A percentile compares a stretch with the other conserved stretches of the same genome.
phyloP scores from a whole-genome alignment of 1,140 invertebrate genomes.

The Cydia amplana region DNA sequence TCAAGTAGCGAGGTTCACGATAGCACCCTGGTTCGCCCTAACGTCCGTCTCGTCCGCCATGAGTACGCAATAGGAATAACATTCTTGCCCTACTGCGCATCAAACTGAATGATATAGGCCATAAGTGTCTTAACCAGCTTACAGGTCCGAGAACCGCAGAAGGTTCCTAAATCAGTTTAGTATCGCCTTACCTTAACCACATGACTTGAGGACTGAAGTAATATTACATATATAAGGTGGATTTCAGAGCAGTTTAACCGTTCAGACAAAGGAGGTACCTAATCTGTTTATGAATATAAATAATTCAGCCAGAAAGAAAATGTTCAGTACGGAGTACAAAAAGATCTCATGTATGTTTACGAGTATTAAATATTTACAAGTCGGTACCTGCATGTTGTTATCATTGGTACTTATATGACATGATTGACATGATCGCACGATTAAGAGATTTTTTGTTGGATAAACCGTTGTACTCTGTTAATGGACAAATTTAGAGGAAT shows the following conservation, averaged over 20 bases:
- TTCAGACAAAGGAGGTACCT: neutral
- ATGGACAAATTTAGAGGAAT: too few species aligned
- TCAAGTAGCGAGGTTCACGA: too few species aligned
- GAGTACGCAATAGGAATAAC: neutral
- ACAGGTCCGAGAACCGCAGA: constrained; percentile 52
- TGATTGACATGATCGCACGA: too few species aligned
- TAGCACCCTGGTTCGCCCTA: neutral
- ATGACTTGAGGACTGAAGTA: neutral
- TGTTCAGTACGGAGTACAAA: too few species aligned
- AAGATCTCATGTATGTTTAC: neutral
- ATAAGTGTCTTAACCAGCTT: constrained; percentile 61
- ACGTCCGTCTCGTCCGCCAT: neutral
- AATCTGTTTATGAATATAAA: neutral
- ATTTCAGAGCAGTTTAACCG: neutral
- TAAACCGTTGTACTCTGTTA: too few species aligned
- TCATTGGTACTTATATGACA: too few species aligned
- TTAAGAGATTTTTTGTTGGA: too few species aligned
- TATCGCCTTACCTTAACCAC: constrained; percentile 37
- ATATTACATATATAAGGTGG: constrained; percentile 3
- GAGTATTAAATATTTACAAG: neutral
- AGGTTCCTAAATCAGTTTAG: constrained; percentile 56
- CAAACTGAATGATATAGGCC: constrained; percentile 65
- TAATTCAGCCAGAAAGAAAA: neutral
- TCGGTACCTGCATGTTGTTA: neutral
- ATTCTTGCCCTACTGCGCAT: constrained; percentile 62